Evolutionary conservation across 92 coral and sea anemone species (phyloP), one percentile per base, ranked within the genome.

Genomic region (Epizoanthus illoricatus): DNA sequence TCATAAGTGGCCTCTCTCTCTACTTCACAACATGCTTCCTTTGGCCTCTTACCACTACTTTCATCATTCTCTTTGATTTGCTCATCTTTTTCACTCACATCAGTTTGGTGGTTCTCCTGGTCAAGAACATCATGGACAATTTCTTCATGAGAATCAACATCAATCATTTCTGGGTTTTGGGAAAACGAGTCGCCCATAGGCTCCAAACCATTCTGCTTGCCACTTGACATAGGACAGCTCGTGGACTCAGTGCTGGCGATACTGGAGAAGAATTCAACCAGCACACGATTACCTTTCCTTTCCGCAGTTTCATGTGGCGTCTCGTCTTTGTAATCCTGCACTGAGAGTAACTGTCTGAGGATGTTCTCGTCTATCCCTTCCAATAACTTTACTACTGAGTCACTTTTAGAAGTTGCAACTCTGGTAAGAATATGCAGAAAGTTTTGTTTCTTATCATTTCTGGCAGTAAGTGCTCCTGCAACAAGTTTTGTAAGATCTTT

Each of bases 231-330:
- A 5, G 56, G 28, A 24, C 40, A 52, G 17, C 10, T 75, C 41
- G 3, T 58, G 28, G 33, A 18, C 81, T 75, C 56, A 3, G 49
- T 57, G 23, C 7, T 47, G 16, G 59, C 24, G 0, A 78, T 0
- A 23, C 24, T 59, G 33, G 66, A 23, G 28, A 78, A 62, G 9
- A 62, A 21, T 8, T 64, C 40, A 8, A 23, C 82, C 60, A 64
- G 13, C 3, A 5, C 9, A 41, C 3, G 23, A 45, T 4, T 45
- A 63, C 67, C 55, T 58, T 78, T 78, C 45, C 82, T 78, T 15
- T 78, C 82, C 10, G 82, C 72, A 19, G 82, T 78, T 64, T 78
- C 82, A 21, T 45, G 54, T 43, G 82, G 82, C 13, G 57, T 78
- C 33, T 78, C 82, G 21, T 78, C 71, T 41, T 61, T 63, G 61